Evolutionary conservation across 2,113 vertebrate species (phyloP).

Genomic region (Apteryx mantelli): DNA sequence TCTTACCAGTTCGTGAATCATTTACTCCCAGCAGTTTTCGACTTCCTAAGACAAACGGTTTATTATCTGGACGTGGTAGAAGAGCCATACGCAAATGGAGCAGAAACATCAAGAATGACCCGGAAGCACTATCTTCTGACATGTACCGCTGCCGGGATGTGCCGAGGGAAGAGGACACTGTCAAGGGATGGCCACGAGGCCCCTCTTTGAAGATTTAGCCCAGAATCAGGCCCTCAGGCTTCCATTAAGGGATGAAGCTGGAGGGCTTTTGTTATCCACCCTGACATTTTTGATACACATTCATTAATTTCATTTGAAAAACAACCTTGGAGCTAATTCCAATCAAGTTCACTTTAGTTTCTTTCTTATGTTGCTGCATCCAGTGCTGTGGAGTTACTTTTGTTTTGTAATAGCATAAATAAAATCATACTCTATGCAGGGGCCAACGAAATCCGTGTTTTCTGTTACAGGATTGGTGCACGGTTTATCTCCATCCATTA

Average conservation of each 20-base stretch:
- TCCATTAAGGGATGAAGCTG: not conserved
- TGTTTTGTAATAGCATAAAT: not conserved
- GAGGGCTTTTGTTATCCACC: not conserved
- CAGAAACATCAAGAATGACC: not conserved
- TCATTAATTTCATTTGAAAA: not conserved
- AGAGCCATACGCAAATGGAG: not conserved
- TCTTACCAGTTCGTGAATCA: not conserved
- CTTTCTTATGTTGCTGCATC: not conserved
- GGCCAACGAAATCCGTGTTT: constrained; percentile 24
- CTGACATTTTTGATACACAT: not conserved
- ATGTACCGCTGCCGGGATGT: not conserved
- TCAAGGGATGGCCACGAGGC: not conserved
- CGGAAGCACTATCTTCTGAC: not conserved
- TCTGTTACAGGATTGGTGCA: constrained; percentile 3
- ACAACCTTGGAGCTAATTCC: not conserved
- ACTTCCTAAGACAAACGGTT: not conserved
- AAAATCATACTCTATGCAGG: not conserved
- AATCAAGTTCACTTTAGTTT: not conserved
- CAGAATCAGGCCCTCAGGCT: not conserved
- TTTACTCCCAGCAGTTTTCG: not conserved
- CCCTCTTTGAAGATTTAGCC: not conserved
- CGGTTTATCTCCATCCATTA: constrained; percentile 29
- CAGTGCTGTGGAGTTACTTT: not conserved
- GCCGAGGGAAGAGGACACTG: not conserved
- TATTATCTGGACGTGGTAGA: not conserved